Base-by-base conservation (phyloP, 2,888 invertebrate genomes). In the Drosophila histrio region DNA sequence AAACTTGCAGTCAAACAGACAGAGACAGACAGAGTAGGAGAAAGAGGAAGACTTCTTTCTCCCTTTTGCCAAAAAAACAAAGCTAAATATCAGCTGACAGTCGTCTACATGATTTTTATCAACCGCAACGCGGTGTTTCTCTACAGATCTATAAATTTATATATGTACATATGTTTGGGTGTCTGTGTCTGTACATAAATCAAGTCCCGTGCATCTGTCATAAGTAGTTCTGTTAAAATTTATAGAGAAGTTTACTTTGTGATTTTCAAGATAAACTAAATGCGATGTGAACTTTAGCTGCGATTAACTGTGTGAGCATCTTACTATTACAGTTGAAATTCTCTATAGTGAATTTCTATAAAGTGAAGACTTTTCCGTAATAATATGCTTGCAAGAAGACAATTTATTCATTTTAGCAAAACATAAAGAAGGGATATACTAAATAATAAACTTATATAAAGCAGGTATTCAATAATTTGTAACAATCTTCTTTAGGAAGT, bases 71-170 rank as follows among this genome's bases (percentile, higher is more conserved):
- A 61, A 71, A 71, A 47, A 15, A 38, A 8, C 5, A 19, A 53
- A 17, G 30, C 8, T 28, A 13, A 30, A 56, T 63, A 32, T 32
- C 56, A 44, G 56, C 66, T 61, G 73, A 73, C 73, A 61, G 50
- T 32, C 17, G 46, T 41, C 63, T 60, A 70, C 60, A 73, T 86
- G 84, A 86, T 82, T 84, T 85, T 85, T 85, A 84, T 86, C 84
- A 86, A 72, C 43, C 82, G 86, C 86, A 85, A 84, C 66, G 82
- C 50, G 50, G 21, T 38, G 17, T 71, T n/a, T n/a, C 59, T 67
- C 15, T 21, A 28, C 24, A 38, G n/a, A 26, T 43, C 43, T 53
- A 60, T 53, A 22, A 52, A 53, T 60, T 15, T 36, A 21, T 9
- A 4, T 43, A 11, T 41, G 15, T 24, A 4, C 46, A 38, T 34